These are phyloP conservation scores for Cichlasoma orientale DNA, from an alignment of 2,797 vertebrate genomes.

Conservation along the genomic window DNA sequence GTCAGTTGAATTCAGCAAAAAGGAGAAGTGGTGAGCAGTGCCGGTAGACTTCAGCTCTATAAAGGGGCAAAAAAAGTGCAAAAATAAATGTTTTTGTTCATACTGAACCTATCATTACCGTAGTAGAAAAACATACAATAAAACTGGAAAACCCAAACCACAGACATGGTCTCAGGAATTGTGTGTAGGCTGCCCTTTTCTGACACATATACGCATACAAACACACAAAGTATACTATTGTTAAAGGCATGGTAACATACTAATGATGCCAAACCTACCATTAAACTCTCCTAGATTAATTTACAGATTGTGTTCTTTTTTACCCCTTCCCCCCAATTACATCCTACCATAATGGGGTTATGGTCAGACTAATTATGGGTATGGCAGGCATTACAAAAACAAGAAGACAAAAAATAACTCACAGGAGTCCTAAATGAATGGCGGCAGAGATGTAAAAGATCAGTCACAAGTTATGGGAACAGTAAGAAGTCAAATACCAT, in stretches of 20 bases:
- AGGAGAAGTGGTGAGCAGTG: slow-evolving; percentile 97
- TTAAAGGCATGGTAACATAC: slow-evolving; percentile 25
- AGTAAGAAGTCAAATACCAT: background rate
- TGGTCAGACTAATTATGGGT: slow-evolving; percentile 33
- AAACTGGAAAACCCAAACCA: slow-evolving; percentile 50
- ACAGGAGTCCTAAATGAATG: slow-evolving; percentile 24
- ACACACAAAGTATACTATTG: slow-evolving; percentile 9
- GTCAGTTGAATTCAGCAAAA: slow-evolving; percentile 96
- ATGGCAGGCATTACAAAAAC: slow-evolving; percentile 42
- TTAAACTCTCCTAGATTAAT: slow-evolving; percentile 39
- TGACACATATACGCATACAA: slow-evolving; percentile 14
- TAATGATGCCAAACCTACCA: slow-evolving; percentile 35
- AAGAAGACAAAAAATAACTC: slow-evolving; percentile 31
- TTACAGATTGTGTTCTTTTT: slow-evolving; percentile 41
- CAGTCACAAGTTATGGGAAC: background rate
- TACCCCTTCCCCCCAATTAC: slow-evolving; percentile 11
- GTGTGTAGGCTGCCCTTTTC: slow-evolving; percentile 38
- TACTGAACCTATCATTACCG: slow-evolving; percentile 20
- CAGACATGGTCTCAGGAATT: slow-evolving; percentile 39
- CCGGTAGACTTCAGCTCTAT: slow-evolving; percentile 93
- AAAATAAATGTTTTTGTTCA: slow-evolving; percentile 46
- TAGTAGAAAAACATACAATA: slow-evolving; percentile 29
- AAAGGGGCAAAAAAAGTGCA: slow-evolving; percentile 18
- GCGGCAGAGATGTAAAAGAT: slow-evolving; percentile 11
- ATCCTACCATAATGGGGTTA: slow-evolving; percentile 40